These are phyloP conservation scores for Stegostoma tigrinum DNA, from an alignment of 2,113 vertebrate genomes.

Conservation along the genomic window DNA sequence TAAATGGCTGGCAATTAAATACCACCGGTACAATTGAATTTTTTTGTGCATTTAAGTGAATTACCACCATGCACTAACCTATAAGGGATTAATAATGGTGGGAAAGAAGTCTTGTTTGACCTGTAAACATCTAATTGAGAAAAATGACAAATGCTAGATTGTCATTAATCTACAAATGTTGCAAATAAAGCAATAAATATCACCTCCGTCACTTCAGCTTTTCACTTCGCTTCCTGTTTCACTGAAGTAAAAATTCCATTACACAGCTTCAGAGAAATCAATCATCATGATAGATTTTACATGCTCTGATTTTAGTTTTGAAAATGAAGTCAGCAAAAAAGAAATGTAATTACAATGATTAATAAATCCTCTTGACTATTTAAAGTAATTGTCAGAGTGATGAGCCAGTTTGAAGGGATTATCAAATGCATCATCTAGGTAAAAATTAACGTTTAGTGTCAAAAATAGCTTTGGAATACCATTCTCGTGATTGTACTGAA, in stretches of 20 bases:
- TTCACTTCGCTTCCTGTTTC: slow-evolving; percentile 37
- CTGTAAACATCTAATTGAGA: slow-evolving; percentile 57
- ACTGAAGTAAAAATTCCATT: slow-evolving; percentile 53
- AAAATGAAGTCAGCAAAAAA: slow-evolving; percentile 47
- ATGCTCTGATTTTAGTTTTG: slow-evolving; percentile 54
- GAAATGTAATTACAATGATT: slow-evolving; percentile 40
- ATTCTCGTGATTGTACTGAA: neutral
- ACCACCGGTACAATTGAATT: slow-evolving; percentile 41
- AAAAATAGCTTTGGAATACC: neutral
- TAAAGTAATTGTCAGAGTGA: slow-evolving; percentile 27
- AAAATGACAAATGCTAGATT: slow-evolving; percentile 49
- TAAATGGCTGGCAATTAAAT: slow-evolving; percentile 36
- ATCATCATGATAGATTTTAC: slow-evolving; percentile 57
- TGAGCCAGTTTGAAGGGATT: slow-evolving; percentile 20
- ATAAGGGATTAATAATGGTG: slow-evolving; percentile 56
- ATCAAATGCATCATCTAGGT: neutral
- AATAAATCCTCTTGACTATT: slow-evolving; percentile 18
- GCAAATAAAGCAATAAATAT: slow-evolving; percentile 33
- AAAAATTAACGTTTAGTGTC: neutral
- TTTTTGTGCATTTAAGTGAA: slow-evolving; percentile 25
- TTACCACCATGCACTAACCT: slow-evolving; percentile 43
- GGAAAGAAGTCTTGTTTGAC: slow-evolving; percentile 51
- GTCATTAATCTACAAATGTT: slow-evolving; percentile 53
- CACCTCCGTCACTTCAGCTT: neutral
- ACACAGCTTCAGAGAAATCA: slow-evolving; percentile 50